These are phyloP conservation scores for Moxostoma hubbsi DNA, from an alignment of 2,797 vertebrate genomes.

Conservation along the genomic window DNA sequence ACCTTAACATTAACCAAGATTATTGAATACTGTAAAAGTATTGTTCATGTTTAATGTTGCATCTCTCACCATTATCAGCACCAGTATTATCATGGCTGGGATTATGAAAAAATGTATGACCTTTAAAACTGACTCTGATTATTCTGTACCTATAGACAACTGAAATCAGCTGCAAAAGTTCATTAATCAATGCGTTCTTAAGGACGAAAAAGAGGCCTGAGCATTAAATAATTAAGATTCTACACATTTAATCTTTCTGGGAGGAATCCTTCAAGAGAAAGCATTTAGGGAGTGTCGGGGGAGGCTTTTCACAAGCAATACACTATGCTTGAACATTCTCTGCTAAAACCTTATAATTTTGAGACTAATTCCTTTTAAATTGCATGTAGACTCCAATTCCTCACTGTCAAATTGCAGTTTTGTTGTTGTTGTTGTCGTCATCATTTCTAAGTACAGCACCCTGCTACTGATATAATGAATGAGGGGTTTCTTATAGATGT, in stretches of 20 bases:
- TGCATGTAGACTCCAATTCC: neutral
- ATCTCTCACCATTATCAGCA: neutral
- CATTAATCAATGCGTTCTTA: neutral
- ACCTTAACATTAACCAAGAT: too few species aligned
- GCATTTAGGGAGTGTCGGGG: neutral
- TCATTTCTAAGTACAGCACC: slow-evolving; percentile 6
- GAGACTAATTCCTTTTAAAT: slow-evolving; percentile 11
- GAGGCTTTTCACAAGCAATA: neutral
- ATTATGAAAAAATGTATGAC: neutral
- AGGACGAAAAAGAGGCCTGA: neutral
- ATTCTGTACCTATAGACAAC: neutral
- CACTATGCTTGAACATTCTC: slow-evolving; percentile 1
- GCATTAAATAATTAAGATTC: slow-evolving; percentile 20
- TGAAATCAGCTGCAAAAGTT: neutral
- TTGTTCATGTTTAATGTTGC: neutral
- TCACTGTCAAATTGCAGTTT: neutral
- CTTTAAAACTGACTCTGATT: neutral
- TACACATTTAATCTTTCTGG: slow-evolving; percentile 8
- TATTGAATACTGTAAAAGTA: too few species aligned
- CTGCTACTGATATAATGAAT: slow-evolving; percentile 16
- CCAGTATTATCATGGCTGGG: neutral
- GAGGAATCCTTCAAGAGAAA: neutral
- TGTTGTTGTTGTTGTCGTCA: neutral
- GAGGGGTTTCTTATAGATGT: slow-evolving; percentile 12
- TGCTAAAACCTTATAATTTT: neutral